phyloP scores from a whole-genome alignment of 2,888 invertebrate genomes.

The Ligdia adustata region DNA sequence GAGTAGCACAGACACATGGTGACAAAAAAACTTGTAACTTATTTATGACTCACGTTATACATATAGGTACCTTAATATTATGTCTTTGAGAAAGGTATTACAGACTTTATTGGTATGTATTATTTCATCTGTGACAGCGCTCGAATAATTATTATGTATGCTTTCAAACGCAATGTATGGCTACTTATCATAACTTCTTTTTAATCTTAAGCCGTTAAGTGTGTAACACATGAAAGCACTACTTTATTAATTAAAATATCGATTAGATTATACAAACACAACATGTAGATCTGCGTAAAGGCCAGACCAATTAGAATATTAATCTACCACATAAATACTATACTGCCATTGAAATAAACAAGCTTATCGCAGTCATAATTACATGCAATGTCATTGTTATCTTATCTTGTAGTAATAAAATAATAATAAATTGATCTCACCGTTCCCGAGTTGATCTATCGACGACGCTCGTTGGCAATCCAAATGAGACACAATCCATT shows the following conservation, averaged over 20 bases:
- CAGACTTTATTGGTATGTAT: too few species aligned
- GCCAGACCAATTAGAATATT: slow-evolving; percentile 1
- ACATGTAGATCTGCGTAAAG: background rate
- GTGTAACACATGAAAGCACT: slow-evolving; percentile 31
- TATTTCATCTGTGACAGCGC: too few species aligned
- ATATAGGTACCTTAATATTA: background rate
- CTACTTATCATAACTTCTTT: slow-evolving; percentile 14
- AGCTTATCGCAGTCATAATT: slow-evolving; percentile 9
- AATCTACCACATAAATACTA: slow-evolving; percentile 1
- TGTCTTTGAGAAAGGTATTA: background rate
- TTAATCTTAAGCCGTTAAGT: slow-evolving; percentile 22
- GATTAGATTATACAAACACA: slow-evolving; percentile 24
- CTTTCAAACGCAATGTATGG: slow-evolving; percentile 20
- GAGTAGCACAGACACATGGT: too few species aligned
- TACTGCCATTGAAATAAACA: slow-evolving; percentile 12
- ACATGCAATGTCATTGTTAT: slow-evolving; percentile 15
- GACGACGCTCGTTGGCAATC: slow-evolving; percentile 80
- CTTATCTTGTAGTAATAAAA: slow-evolving; percentile 15
- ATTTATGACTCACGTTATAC: too few species aligned
- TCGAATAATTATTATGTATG: slow-evolving; percentile 5
- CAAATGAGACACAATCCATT: slow-evolving; percentile 79
- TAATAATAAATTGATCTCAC: slow-evolving; percentile 51
- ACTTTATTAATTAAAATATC: slow-evolving; percentile 28
- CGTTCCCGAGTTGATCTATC: slow-evolving; percentile 78
- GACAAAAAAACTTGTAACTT: too few species aligned